These are phyloP conservation scores for Lampropteryx suffumata DNA, from an alignment of 2,888 invertebrate genomes.

Conservation along the genomic window DNA sequence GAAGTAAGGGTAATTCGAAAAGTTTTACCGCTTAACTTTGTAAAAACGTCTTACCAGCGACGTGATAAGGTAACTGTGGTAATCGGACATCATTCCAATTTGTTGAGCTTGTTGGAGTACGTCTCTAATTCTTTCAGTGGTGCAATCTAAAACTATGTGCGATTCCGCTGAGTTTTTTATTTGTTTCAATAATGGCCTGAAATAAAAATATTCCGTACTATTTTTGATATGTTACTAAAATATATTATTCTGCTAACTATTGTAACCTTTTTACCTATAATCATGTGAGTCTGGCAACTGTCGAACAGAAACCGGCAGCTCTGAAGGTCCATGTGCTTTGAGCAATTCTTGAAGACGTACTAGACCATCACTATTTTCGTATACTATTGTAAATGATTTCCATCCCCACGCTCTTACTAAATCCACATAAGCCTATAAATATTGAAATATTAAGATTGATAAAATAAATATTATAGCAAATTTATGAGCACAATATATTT, in stretches of 20 bases:
- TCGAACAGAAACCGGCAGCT: conserved; percentile 91
- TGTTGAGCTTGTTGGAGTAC: conserved; percentile 97
- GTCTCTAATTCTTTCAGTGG: conserved; percentile 92
- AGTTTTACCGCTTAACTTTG: conserved; percentile 32
- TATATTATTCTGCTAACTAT: neutral
- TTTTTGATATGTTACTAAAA: too few species aligned
- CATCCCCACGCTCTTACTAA: conserved; percentile 95
- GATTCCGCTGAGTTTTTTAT: conserved; percentile 96
- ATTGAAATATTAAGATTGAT: neutral
- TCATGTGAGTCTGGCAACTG: conserved; percentile 93
- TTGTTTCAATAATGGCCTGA: conserved; percentile 93
- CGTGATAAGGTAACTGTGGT: conserved; percentile 96
- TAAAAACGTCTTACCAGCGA: conserved; percentile 86
- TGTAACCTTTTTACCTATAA: conserved; percentile 85
- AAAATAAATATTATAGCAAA: neutral
- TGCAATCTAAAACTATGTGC: conserved; percentile 95
- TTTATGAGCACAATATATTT: too few species aligned
- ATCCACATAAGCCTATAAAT: conserved; percentile 92
- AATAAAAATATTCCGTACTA: too few species aligned
- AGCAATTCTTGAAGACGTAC: conserved; percentile 93
- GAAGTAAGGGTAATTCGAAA: conserved; percentile 19
- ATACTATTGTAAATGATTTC: conserved; percentile 98
- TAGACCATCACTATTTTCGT: conserved; percentile 97
- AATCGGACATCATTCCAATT: conserved; percentile 98
- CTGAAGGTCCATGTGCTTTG: conserved; percentile 93